phyloP scores from a whole-genome alignment of 2,797 vertebrate genomes.

The Cyprinella venusta region DNA sequence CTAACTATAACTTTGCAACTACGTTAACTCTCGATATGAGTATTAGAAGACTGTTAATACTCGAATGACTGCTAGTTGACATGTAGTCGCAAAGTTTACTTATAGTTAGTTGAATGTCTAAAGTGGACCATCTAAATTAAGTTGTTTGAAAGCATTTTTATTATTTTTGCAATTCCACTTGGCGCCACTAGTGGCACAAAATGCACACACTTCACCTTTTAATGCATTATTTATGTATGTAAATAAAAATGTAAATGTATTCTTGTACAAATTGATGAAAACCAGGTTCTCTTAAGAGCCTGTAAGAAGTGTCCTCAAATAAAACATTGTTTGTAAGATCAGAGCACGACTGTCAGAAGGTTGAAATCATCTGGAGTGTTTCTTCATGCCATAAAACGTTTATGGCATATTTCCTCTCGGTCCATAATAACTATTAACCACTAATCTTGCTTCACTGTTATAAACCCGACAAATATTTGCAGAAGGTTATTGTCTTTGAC shows the following conservation, averaged over 20 bases:
- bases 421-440: slow-evolving; percentile 28
- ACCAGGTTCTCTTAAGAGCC: neutral
- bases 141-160: neutral
- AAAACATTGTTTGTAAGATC: slow-evolving; percentile 34
- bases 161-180: neutral
- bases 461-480: slow-evolving; percentile 60
- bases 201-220: neutral
- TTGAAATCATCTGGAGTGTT: slow-evolving; percentile 8
- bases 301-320: slow-evolving; percentile 28
- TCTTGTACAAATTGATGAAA: slow-evolving; percentile 1
- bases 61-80: no score
- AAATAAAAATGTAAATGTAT: neutral
- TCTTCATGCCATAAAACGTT: slow-evolving; percentile 46
- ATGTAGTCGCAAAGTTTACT: neutral
- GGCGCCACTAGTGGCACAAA: neutral
- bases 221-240: slow-evolving; percentile 8
- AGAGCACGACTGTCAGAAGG: neutral
- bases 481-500: slow-evolving; percentile 53
- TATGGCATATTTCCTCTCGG: slow-evolving; percentile 46
- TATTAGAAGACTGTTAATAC: no score
- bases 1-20: neutral
- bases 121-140: neutral
- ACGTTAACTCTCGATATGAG: neutral
- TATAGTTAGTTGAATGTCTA: neutral
- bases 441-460: slow-evolving; percentile 46